Evolutionary conservation across 2,797 vertebrate genomes (phyloP).

Genomic region (Melanotaenia boesemani): DNA sequence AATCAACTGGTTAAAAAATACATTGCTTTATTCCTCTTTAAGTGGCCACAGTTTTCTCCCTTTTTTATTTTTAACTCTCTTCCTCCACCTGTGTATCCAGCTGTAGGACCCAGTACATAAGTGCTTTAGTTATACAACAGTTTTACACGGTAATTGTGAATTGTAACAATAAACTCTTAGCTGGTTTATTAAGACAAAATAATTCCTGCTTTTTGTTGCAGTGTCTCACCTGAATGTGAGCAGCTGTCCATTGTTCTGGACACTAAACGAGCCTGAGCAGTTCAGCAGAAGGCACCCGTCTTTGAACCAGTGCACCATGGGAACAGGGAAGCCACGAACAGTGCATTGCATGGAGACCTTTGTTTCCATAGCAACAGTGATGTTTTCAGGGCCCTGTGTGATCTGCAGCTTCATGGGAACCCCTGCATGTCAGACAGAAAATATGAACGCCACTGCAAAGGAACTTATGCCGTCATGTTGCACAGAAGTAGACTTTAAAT

Average conservation of each 20-base stretch:
- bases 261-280: constrained; percentile 67
- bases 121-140: neutral
- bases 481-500: too few relatives aligned
- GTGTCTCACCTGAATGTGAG: constrained; percentile 80
- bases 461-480: neutral
- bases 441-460: neutral
- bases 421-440: constrained; percentile 48
- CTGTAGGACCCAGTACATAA: neutral
- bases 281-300: constrained; percentile 75
- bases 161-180: neutral
- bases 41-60: neutral
- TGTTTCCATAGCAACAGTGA: constrained; percentile 77
- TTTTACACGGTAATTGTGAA: neutral
- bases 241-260: constrained; percentile 82
- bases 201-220: constrained; percentile 34
- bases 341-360: constrained; percentile 77
- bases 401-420: constrained; percentile 71
- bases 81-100: neutral
- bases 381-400: constrained; percentile 78
- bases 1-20: neutral
- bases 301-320: constrained; percentile 86
- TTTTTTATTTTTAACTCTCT: neutral
- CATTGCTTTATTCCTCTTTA: neutral
- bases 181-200: constrained; percentile 10
- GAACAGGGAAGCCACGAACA: constrained; percentile 79